Evolutionary conservation across 2,888 invertebrate species (phyloP), one percentile per base, ranked within the genome.

Genomic region (Pachycephus smyrnensis): DNA sequence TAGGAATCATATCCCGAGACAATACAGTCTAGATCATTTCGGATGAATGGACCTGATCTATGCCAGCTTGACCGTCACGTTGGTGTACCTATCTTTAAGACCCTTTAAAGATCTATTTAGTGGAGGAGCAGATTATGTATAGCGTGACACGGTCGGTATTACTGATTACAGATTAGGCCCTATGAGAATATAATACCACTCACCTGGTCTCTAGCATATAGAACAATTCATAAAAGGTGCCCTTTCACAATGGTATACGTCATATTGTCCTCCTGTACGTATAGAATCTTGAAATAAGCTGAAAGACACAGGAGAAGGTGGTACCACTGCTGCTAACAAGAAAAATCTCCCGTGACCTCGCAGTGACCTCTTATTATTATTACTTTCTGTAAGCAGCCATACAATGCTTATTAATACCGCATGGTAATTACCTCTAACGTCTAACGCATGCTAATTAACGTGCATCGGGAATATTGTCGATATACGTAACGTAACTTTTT

Each of bases 151-250:
- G 84, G 80, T 84, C 84, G 83, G 84, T 81, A 83, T 83, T 85
- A 82, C 86, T 85, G 86, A 87, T 87, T 85, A 84, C 78, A 86
- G 86, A 87, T 87, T 87, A 86, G 86, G 82, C 80, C 81, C 81
- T 76, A 79, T 69, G 82, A 83, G 73, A 76, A 86, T 87, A 85
- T 86, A 85, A 86, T 82, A 85, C 85, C 85, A 85, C 85, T 86
- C 87, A 87, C 85, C 84, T 83, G 80, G 83, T 82, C 82, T 73
- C 79, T 9, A 9, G 55, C 79, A 78, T 81, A 82, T 77, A 80
- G 81, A 83, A 80, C 82, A 80, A 82, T 80, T 76, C 79, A 80
- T 83, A 79, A 83, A 85, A 77, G 76, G 71, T 55, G 36, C 76
- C 76, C 76, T 71, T 75, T 77, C 37, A 9, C 23, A 55, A 55